A percentile compares a stretch with the other conserved stretches of the same genome.
Conservation (phyloP, 2,113 vertebrate genomes). For the Condylura cristata region DNA sequence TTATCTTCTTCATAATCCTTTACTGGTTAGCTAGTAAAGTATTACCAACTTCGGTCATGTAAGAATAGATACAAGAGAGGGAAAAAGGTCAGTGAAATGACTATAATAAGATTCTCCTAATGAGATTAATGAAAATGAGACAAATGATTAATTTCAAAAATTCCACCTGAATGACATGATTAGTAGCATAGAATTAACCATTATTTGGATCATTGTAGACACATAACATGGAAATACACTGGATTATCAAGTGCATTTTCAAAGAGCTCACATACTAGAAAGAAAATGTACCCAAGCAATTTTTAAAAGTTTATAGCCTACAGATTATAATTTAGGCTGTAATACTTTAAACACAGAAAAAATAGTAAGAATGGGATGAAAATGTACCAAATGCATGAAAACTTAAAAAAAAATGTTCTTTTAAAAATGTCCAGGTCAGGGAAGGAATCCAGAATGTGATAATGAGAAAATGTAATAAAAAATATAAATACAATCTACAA, state of each 20-base stretch:
- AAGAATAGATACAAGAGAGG: not conserved
- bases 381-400: conserved; percentile 50
- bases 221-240: not conserved
- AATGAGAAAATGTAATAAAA: conserved; percentile 69
- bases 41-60: not conserved
- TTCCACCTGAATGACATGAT: not conserved
- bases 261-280: not conserved
- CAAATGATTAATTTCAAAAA: conserved; percentile 10
- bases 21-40: not conserved
- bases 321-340: not conserved
- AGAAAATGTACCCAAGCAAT: not conserved
- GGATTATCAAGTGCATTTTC: conserved; percentile 36
- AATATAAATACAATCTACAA: conserved; percentile 58
- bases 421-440: conserved; percentile 52
- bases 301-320: conserved; percentile 9
- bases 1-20: not conserved
- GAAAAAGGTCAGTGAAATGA: not conserved
- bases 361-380: conserved; percentile 55
- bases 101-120: not conserved
- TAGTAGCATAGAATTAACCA: not conserved
- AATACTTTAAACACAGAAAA: conserved; percentile 51
- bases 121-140: not conserved
- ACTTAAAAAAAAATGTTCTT: not conserved
- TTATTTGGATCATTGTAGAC: not conserved
- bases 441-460: conserved; percentile 56